These are phyloP conservation scores for Meteorus colon DNA, from an alignment of 2,888 invertebrate genomes.

Conservation along the genomic window DNA sequence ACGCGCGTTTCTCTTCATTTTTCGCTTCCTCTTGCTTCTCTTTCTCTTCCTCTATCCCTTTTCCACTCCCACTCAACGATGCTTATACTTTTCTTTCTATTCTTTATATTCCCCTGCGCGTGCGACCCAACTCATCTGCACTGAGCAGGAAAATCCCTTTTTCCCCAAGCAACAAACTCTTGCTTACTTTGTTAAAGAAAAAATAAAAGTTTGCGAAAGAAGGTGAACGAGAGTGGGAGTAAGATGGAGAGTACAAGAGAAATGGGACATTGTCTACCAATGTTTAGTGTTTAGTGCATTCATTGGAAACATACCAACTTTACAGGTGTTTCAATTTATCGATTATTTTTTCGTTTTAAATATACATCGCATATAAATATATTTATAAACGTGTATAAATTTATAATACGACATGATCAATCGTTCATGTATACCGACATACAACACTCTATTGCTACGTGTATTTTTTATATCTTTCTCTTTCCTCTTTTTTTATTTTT, in stretches of 20 bases:
- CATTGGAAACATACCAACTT: neutral
- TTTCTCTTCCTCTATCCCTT: slow-evolving; percentile 36
- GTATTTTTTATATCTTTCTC: neutral
- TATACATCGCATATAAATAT: neutral
- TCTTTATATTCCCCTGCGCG: neutral
- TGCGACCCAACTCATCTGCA: neutral
- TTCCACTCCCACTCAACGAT: slow-evolving; percentile 23
- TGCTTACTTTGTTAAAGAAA: slow-evolving; percentile 16
- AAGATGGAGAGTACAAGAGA: neutral
- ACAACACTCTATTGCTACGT: neutral
- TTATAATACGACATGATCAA: slow-evolving; percentile 23
- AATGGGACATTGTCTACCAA: neutral
- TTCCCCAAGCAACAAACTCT: slow-evolving; percentile 34
- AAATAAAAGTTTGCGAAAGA: neutral
- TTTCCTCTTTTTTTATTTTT: slow-evolving; percentile 1
- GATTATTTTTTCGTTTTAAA: slow-evolving; percentile 21
- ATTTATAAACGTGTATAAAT: slow-evolving; percentile 9
- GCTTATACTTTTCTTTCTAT: slow-evolving; percentile 18
- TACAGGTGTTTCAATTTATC: slow-evolving; percentile 20
- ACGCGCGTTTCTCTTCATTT: slow-evolving; percentile 42
- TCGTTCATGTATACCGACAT: slow-evolving; percentile 1
- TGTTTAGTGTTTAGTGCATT: slow-evolving; percentile 18
- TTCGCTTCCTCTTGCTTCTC: slow-evolving; percentile 32
- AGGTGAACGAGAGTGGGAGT: neutral
- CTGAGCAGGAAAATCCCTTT: slow-evolving; percentile 34